These are phyloP conservation scores for Pogonognathellus flavescens DNA, from an alignment of 1,140 invertebrate species.

Conservation along the genomic window DNA sequence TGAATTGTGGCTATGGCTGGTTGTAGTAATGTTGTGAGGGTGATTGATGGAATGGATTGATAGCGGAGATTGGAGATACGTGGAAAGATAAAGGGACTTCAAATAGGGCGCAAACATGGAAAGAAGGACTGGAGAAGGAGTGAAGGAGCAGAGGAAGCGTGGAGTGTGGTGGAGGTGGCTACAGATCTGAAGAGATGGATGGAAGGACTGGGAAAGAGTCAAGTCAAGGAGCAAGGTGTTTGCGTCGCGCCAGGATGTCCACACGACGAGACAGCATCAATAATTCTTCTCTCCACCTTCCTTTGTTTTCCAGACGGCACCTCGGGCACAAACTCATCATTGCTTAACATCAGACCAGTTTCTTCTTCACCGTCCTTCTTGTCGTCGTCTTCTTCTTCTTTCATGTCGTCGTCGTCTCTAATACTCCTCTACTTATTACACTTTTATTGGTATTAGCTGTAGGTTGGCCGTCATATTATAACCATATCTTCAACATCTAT, in stretches of 20 bases:
- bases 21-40: conserved; percentile 7
- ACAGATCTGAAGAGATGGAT: neutral
- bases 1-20: neutral
- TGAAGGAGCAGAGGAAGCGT: conserved; percentile 50
- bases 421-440: too few relatives aligned
- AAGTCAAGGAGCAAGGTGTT: conserved; percentile 56
- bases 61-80: conserved; percentile 64
- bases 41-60: conserved; percentile 63
- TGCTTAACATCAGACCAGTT: conserved; percentile 21
- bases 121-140: neutral
- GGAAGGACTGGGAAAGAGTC: conserved; percentile 11
- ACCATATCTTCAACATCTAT: too few relatives aligned
- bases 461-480: too few relatives aligned
- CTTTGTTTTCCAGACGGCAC: conserved; percentile 58
- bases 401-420: too few relatives aligned
- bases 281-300: conserved; percentile 66
- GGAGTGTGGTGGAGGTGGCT: conserved; percentile 1
- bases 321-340: conserved; percentile 59
- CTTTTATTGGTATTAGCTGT: too few relatives aligned
- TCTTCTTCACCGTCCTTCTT: neutral
- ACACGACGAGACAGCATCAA: conserved; percentile 64
- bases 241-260: conserved; percentile 66
- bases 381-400: neutral
- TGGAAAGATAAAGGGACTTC: conserved; percentile 62
- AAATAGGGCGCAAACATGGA: conserved; percentile 60